Conservation (phyloP, 2,888 invertebrate genomes). For the Apodemia zela region DNA sequence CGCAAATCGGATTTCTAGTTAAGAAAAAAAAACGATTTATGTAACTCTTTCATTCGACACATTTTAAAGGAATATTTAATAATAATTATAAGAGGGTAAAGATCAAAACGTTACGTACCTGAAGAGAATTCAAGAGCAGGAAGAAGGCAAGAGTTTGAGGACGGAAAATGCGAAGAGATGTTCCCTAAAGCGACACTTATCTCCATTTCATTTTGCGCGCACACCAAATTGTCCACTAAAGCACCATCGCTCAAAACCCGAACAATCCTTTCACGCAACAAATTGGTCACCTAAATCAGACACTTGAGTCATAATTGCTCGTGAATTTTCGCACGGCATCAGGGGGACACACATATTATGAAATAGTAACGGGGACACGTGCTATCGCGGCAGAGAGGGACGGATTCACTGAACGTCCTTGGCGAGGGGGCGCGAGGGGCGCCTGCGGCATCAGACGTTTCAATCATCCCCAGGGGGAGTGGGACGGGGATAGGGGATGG, state of each 20-base stretch:
- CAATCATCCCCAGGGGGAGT: constrained; percentile 75
- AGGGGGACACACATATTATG: constrained; percentile 73
- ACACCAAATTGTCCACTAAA: constrained; percentile 61
- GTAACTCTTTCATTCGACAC: too few species aligned
- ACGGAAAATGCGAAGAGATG: constrained; percentile 70
- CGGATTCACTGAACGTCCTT: constrained; percentile 81
- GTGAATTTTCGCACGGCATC: constrained; percentile 76
- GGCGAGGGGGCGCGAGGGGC: constrained; percentile 76
- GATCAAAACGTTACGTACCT: constrained; percentile 51
- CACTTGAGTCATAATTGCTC: constrained; percentile 77
- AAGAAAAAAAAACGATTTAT: too few species aligned
- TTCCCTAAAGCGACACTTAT: constrained; percentile 62
- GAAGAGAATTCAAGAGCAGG: constrained; percentile 54
- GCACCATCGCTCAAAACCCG: constrained; percentile 44
- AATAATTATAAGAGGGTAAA: neutral
- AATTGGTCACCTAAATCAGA: constrained; percentile 63
- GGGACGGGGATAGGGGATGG: constrained; percentile 46
- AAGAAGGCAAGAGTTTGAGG: constrained; percentile 63
- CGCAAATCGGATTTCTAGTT: too few species aligned
- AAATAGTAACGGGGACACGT: constrained; percentile 78
- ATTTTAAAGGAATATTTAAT: too few species aligned
- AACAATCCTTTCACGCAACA: constrained; percentile 71
- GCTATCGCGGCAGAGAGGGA: constrained; percentile 79
- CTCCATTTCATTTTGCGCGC: constrained; percentile 73
- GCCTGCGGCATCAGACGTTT: constrained; percentile 80